Evolutionary conservation across 92 coral and sea anemone genomes (phyloP), one percentile per base, ranked within the genome.

Genomic region (Pocillopora meandrina): DNA sequence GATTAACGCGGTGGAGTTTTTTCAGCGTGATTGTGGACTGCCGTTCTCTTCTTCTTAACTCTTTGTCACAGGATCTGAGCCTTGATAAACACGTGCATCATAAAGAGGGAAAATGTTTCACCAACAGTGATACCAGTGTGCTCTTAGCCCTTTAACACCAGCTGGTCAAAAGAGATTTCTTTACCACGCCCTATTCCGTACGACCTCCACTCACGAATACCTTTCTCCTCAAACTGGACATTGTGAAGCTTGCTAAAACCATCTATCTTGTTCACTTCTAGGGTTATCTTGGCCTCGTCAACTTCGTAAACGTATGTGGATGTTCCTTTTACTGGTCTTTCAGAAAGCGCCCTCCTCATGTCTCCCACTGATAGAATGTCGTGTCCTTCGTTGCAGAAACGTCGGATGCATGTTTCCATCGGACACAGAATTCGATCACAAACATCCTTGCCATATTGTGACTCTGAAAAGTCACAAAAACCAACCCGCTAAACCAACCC

Each of bases 371-470:
- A 75, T 10, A 87, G 62, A 62, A 93, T 71, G 66, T 93, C 91
- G 47, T 92, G 91, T 31, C 93, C 93, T 68, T 92, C 93, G 74
- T 77, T 67, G 78, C 95, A 92, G 77, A 84, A 85, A 57, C 75
- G 75, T 18, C 96, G 88, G 61, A 93, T 93, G 62, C 93, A 68
- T n/a, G 86, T 56, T 64, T 93, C 87, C 90, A 93, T 81, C 2
- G 96, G 95, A 58, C 93, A 93, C 33, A 92, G 82, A 56, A 92
- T 92, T 61, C 95, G 67, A 71, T 92, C 95, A 58, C 92, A 92
- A 21, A 92, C 83, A 84, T 89, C 92, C 76, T 92, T 92, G 34
- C 89, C 91, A 34, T 72, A 60, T 59, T 87, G 93, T 12, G 96
- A 92, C 76, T 93, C 93, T 31, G 93, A 92, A 56, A 33, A 93